phyloP scores from a whole-genome alignment of 2,797 vertebrate species.

The Tarsius wallacei region DNA sequence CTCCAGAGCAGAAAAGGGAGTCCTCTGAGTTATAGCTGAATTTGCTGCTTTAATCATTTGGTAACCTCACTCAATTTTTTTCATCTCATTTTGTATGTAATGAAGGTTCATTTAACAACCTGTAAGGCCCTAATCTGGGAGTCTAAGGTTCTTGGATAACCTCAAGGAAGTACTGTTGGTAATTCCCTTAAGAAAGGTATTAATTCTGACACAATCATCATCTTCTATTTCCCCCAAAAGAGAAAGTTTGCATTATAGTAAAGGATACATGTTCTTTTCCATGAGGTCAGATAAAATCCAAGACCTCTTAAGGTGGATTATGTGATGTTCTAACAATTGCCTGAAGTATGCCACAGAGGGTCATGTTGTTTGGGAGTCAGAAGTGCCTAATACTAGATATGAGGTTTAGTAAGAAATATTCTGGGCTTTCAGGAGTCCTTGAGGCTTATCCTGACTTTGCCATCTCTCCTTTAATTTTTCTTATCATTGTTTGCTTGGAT shows the following conservation, averaged over 20 bases:
- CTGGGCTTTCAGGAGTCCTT: not conserved
- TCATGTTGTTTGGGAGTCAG: not conserved
- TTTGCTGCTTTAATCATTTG: conserved; percentile 51
- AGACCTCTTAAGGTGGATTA: conserved; percentile 4
- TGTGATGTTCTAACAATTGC: not conserved
- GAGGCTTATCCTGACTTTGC: not conserved
- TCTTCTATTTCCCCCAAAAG: conserved; percentile 48
- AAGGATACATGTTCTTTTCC: conserved; percentile 48
- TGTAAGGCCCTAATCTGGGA: conserved; percentile 17
- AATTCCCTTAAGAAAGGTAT: conserved; percentile 57
- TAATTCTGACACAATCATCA: conserved; percentile 23
- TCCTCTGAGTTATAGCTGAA: conserved; percentile 28
- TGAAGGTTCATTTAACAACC: conserved; percentile 51
- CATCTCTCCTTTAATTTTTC: not conserved
- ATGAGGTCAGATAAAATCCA: conserved; percentile 6
- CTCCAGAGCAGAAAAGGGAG: not conserved
- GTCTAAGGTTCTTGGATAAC: conserved; percentile 22
- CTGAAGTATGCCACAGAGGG: not conserved
- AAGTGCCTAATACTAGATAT: not conserved
- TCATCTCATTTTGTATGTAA: conserved; percentile 62
- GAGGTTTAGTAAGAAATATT: not conserved
- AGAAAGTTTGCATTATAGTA: conserved; percentile 18
- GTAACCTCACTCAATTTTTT: conserved; percentile 17
- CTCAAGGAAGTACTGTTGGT: conserved; percentile 9
- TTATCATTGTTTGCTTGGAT: not conserved